Conservation (phyloP, 2,113 vertebrate genomes). For the Nanorana parkeri region DNA sequence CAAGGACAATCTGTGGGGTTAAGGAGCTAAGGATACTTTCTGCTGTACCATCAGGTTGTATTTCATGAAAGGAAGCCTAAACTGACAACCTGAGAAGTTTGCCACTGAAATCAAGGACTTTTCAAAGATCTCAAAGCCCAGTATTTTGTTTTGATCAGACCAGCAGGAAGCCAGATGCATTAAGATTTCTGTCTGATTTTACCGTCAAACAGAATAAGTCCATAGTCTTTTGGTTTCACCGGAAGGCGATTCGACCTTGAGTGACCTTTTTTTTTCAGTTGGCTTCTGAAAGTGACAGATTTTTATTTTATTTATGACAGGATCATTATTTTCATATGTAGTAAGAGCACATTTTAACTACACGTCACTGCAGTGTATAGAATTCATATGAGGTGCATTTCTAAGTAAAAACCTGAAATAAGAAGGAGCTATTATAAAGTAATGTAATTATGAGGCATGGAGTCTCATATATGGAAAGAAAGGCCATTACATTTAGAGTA, state of each 20-base stretch:
- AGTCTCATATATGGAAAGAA: not conserved
- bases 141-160: constrained; percentile 38
- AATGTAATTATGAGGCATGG: not conserved
- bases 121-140: constrained; percentile 16
- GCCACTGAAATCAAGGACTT: not conserved
- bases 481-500: not conserved
- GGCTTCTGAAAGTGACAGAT: constrained; percentile 17
- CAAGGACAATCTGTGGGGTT: not conserved
- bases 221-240: constrained; percentile 11
- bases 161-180: constrained; percentile 41
- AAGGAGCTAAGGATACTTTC: not conserved
- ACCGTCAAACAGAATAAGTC: constrained; percentile 31
- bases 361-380: not conserved
- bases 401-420: not conserved
- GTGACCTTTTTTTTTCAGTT: constrained; percentile 28
- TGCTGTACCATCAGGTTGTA: not conserved
- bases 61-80: not conserved
- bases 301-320: constrained; percentile 26
- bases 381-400: not conserved
- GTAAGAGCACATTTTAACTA: not conserved
- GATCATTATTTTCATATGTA: constrained; percentile 6
- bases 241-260: constrained; percentile 24
- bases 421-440: not conserved
- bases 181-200: constrained; percentile 52
- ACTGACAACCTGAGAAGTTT: constrained; percentile 12